Evolutionary conservation across 2,113 vertebrate genomes (phyloP).

Genomic region (Eublepharis macularius): DNA sequence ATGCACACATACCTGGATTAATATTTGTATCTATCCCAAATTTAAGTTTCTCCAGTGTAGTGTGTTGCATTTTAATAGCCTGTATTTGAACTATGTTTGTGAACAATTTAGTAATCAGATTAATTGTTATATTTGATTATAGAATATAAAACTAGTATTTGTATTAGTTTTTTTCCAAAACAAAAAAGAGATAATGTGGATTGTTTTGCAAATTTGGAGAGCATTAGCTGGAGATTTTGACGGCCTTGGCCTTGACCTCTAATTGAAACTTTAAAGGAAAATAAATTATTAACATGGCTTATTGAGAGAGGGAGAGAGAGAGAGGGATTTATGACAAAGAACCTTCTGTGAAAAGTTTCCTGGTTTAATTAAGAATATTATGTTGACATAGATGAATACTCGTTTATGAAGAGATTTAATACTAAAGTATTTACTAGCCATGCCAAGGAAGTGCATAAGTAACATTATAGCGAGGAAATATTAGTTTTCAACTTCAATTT

Average conservation of each 20-base stretch:
- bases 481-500: background rate
- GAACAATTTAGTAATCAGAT: background rate
- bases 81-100: background rate
- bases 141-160: background rate
- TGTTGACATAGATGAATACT: background rate
- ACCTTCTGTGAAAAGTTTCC: background rate
- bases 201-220: conserved; percentile 18
- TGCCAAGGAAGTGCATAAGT: background rate
- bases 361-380: background rate
- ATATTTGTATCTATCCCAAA: conserved; percentile 1
- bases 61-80: background rate
- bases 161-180: conserved; percentile 4
- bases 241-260: conserved; percentile 10
- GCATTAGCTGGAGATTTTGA: background rate
- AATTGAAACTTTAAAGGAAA: conserved; percentile 13
- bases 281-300: background rate
- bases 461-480: background rate
- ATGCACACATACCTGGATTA: conserved; percentile 9
- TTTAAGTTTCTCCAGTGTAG: conserved; percentile 11
- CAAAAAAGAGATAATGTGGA: background rate
- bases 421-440: background rate
- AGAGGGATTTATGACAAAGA: conserved; percentile 10
- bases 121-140: conserved; percentile 20
- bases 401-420: background rate
- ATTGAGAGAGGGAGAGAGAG: background rate